Evolutionary conservation across 23 tunicate species (phyloP).

Genomic region (Trididemnum nubilum): DNA sequence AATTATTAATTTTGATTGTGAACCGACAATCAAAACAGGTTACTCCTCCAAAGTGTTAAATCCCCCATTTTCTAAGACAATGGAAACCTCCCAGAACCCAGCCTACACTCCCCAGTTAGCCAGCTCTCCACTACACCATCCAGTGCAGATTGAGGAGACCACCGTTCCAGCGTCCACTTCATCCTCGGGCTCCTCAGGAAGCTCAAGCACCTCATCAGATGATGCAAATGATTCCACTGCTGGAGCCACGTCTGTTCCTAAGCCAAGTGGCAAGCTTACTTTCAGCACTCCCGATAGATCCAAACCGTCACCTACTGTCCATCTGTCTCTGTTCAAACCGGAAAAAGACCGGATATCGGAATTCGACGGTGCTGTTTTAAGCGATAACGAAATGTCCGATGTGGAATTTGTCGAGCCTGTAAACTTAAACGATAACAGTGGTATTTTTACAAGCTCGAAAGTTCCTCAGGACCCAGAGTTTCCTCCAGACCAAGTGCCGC

Average conservation of each 20-base stretch:
- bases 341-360: constrained; percentile 22
- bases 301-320: constrained; percentile 40
- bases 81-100: background rate
- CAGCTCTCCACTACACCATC: background rate
- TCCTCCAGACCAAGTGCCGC: background rate
- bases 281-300: constrained; percentile 4
- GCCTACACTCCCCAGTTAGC: background rate
- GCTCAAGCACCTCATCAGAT: background rate
- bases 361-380: constrained; percentile 43
- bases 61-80: background rate
- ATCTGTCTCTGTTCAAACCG: constrained; percentile 56
- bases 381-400: constrained; percentile 76
- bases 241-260: background rate
- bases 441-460: background rate
- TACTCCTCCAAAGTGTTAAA: background rate
- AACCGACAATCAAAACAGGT: background rate
- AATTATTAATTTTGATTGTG: background rate
- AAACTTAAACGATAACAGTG: constrained; percentile 43
- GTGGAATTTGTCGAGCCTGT: constrained; percentile 72
- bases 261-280: background rate
- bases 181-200: background rate
- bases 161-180: background rate
- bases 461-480: background rate
- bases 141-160: background rate
- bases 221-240: background rate